phyloP scores from a whole-genome alignment of 2,888 invertebrate species.

The Saturnia japonica region DNA sequence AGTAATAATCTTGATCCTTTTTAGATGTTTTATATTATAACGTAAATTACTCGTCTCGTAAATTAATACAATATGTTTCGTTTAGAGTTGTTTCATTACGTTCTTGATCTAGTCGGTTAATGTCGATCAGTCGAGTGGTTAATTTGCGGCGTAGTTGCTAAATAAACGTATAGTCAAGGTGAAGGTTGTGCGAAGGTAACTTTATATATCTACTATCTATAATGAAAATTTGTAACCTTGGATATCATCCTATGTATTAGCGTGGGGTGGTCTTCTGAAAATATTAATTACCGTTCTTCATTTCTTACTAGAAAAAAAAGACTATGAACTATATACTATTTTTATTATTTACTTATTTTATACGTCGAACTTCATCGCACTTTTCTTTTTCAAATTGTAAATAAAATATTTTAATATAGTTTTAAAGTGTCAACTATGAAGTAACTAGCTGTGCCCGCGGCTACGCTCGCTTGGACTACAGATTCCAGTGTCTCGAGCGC shows the following conservation, averaged over 20 bases:
- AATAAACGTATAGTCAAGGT: background rate
- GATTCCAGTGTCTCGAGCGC: no score
- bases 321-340: no score
- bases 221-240: background rate
- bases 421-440: no score
- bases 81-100: background rate
- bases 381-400: no score
- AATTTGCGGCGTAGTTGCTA: conserved; percentile 4
- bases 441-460: no score
- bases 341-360: no score
- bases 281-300: no score
- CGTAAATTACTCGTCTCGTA: background rate
- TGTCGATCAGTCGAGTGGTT: background rate
- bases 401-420: no score
- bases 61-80: background rate
- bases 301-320: no score
- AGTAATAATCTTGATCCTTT: background rate
- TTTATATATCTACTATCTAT: background rate
- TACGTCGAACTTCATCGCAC: no score
- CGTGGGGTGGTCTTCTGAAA: no score
- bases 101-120: background rate
- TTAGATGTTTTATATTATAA: background rate
- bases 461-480: no score
- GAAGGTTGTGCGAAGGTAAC: background rate
- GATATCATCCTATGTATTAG: background rate